Evolutionary conservation across 2,888 invertebrate species (phyloP), one percentile per base, ranked within the genome.

Genomic region (Helobdella robusta): DNA sequence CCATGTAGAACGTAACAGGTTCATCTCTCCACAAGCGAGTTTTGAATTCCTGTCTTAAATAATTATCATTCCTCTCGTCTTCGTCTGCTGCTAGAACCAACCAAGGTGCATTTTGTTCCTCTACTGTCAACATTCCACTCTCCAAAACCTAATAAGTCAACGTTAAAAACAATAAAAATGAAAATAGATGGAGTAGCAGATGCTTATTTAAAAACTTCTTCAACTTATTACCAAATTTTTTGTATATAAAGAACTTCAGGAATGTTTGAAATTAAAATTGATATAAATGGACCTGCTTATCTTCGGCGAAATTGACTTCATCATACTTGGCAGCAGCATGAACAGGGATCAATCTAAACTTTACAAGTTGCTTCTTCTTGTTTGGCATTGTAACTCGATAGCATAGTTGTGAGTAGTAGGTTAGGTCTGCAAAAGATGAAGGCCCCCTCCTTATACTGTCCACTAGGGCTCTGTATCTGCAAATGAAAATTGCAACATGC

Each of bases 391-490:
- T 20, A 20, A 70, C 66, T 23, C 44, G 25, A 60, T 71, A 72
- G 11, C 69, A 59, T 15, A 70, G 28, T 50, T 72, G 72, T 32
- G 67, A 66, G 66, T 72, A 52, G 65, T 70, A 72, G 54, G 34
- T 46, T 15, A 72, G 67, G 25, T 68, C 36, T 11, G 66, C 60
- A 64, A 66, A 70, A 4, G 69, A 70, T 18, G 52, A 36, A 0
- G 72, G 72, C 3, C 56, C 66, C 11, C 67, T 52, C 23, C 72
- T 46, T 18, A 70, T 56, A 40, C 69, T 59, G 46, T 71, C 71
- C 20, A 69, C 71, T 58, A 71, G 62, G 4, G 70, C 59, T 11
- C 50, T 67, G 54, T 65, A 71, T 25, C 71, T 71, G 65, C 4
- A 59, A 61, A 34, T 52, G 11, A 11, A 18, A 15, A n/a, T n/a